Conservation (phyloP, 2,113 vertebrate species). For the Eulemur rufifrons region DNA sequence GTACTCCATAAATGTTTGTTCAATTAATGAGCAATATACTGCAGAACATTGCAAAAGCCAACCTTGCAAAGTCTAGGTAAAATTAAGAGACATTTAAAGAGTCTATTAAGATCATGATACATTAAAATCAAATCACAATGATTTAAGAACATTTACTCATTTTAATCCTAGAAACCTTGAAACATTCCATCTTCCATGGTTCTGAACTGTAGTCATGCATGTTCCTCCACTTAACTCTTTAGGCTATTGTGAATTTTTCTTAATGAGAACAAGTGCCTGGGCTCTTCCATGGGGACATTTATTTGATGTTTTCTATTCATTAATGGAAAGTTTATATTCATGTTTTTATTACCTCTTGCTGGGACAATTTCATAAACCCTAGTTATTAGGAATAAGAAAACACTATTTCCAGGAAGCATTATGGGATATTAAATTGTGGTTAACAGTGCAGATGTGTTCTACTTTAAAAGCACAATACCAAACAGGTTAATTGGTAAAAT, state of each 20-base stretch:
- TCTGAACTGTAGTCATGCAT: background rate
- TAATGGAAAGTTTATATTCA: slow-evolving; percentile 28
- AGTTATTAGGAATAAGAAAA: slow-evolving; percentile 43
- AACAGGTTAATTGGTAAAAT: slow-evolving; percentile 11
- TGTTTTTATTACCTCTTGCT: slow-evolving; percentile 8
- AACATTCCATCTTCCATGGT: background rate
- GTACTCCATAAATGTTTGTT: background rate
- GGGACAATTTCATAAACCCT: slow-evolving; percentile 23
- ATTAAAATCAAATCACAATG: background rate
- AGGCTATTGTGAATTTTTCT: background rate
- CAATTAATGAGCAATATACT: background rate
- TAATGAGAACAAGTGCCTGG: slow-evolving; percentile 8
- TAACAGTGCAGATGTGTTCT: background rate
- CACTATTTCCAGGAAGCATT: background rate
- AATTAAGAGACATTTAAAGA: background rate
- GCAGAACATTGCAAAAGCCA: background rate
- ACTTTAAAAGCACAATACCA: background rate
- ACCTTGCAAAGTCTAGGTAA: background rate
- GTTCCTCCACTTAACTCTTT: background rate
- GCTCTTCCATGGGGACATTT: background rate
- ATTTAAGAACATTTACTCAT: background rate
- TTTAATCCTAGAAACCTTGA: background rate
- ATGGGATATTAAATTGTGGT: slow-evolving; percentile 6
- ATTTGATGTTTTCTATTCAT: slow-evolving; percentile 30
- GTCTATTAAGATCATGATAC: background rate